Evolutionary conservation across 2,888 invertebrate species (phyloP), one percentile per base, ranked within the genome.

Genomic region (Caenorhabditis panamensis): DNA sequence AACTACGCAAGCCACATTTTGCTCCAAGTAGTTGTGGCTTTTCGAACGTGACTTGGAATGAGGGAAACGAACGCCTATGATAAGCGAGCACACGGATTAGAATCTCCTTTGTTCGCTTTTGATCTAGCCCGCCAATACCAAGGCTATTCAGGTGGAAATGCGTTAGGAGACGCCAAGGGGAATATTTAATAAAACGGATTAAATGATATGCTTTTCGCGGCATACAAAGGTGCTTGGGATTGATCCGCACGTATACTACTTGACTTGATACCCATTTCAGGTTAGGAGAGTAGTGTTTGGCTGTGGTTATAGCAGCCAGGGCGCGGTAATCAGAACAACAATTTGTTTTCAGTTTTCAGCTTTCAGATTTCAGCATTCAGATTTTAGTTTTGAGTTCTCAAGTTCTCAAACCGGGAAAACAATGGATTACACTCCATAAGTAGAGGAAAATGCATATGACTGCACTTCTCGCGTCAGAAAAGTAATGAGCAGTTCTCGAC

Each of bases 81-180:
- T 44, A 5, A 66, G 54, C 24, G 20, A 9, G 8, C 44, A 18
- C 44, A 44, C 24, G 63, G 64, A 73, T 59, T 66, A 59, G 58
- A 73, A 41, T 73, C 37, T 66, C 59, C 26, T 51, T 73, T 64
- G 64, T 64, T 31, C 58, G 5, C 28, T 9, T 24, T 69, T 62
- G 61, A 53, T 54, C 49, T 37, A 8, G 5, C 56, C 47, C 56
- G 41, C 36, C n/a, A 3, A 20, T 1, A 24, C 36, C 37, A 20
- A 8, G 36, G 16, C 71, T 62, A 71, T 71, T 71, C 62, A 62
- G 54, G 71, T 71, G 71, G 31, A 62, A 54, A 24, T 51, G 69
- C 36, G 20, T 2, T 31, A 31, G 16, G 54, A 13, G 26, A n/a
- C 16, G 16, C 3, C 26, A 8, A 5, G 24, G n/a, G 28, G 16